These are phyloP conservation scores for Pseudorhombus dupliciocellatus DNA, from an alignment of 2,113 vertebrate species.

Conservation along the genomic window DNA sequence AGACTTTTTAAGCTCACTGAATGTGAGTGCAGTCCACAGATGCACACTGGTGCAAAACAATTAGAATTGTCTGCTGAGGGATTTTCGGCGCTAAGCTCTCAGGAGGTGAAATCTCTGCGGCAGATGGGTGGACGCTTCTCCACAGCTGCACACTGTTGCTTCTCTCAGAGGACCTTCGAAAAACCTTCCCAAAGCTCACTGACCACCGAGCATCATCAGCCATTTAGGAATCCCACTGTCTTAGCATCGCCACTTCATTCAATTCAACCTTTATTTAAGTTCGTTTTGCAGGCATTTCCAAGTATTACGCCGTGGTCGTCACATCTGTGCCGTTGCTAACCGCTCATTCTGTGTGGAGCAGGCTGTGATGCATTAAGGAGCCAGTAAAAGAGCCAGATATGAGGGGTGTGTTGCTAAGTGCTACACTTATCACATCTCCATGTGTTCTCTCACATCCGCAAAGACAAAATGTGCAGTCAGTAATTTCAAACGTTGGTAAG, in stretches of 20 bases:
- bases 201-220: constrained; percentile 11
- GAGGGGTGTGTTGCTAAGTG: too few species aligned
- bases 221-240: constrained; percentile 5
- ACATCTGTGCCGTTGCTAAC: constrained; percentile 8
- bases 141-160: constrained; percentile 35
- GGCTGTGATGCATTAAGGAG: constrained; percentile 13
- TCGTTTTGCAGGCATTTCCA: neutral
- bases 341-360: constrained; percentile 15
- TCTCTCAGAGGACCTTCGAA: constrained; percentile 10
- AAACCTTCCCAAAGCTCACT: constrained; percentile 20
- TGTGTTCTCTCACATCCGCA: too few species aligned
- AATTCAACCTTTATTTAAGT: neutral
- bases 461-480: too few species aligned
- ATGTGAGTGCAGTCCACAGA: neutral
- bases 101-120: constrained; percentile 58
- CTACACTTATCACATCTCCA: too few species aligned
- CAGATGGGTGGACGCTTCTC: constrained; percentile 63
- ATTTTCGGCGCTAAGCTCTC: constrained; percentile 63
- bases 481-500: too few species aligned
- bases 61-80: constrained; percentile 57
- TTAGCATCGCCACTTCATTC: neutral
- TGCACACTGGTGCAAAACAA: constrained; percentile 51
- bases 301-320: neutral
- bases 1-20: neutral
- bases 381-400: neutral